phyloP scores from a whole-genome alignment of 2,797 vertebrate genomes.

The Brachyalestes nurse region DNA sequence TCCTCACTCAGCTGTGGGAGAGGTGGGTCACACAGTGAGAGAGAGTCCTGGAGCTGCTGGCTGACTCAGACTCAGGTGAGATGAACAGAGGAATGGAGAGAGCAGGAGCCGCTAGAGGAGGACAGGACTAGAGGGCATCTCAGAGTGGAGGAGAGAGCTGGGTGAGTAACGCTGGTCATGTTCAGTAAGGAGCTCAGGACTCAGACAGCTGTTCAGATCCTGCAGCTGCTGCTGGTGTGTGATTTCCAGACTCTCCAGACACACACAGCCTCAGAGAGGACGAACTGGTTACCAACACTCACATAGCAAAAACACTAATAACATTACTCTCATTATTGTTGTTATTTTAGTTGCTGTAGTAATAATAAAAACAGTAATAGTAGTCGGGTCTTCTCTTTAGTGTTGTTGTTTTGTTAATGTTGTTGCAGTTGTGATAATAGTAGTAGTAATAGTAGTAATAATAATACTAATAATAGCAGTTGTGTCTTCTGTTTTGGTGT shows the following conservation, averaged over 20 bases:
- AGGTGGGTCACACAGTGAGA: background rate
- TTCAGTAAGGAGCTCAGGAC: too few relatives aligned
- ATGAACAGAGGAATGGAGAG: constrained; percentile 13
- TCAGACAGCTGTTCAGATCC: background rate
- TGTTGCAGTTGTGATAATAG: too few relatives aligned
- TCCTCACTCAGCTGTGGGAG: background rate
- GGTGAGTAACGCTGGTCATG: background rate
- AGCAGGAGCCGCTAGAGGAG: background rate
- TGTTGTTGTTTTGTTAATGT: too few relatives aligned
- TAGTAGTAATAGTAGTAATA: too few relatives aligned
- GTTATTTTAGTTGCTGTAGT: background rate
- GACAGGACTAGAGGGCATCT: background rate
- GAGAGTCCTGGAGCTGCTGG: background rate
- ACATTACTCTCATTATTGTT: too few relatives aligned
- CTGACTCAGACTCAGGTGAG: background rate
- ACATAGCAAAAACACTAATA: too few relatives aligned
- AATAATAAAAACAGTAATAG: background rate
- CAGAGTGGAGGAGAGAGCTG: constrained; percentile 22
- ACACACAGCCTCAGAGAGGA: too few relatives aligned
- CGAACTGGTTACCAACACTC: background rate
- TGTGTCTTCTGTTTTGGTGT: too few relatives aligned
- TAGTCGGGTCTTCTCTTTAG: too few relatives aligned
- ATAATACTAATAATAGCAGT: too few relatives aligned
- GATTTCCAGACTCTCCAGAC: background rate
- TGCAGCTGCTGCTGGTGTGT: constrained; percentile 1